These are phyloP conservation scores for Silurus aristotelis DNA, from an alignment of 2,797 vertebrate species.

Conservation along the genomic window DNA sequence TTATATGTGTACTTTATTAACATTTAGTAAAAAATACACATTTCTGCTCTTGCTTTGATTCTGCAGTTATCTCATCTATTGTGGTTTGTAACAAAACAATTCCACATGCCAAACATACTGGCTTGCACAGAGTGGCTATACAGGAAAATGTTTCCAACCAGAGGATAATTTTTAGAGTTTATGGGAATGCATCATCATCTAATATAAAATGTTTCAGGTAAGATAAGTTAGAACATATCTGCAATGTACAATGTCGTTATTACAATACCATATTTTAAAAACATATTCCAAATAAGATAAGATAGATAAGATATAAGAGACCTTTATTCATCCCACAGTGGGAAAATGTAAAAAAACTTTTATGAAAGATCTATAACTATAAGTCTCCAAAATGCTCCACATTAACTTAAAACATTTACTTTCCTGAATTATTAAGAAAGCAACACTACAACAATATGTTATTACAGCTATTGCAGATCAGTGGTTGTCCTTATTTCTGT, in stretches of 20 bases:
- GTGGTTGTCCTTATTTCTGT: neutral
- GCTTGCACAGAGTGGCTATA: slow-evolving; percentile 59
- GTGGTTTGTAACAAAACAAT: slow-evolving; percentile 69
- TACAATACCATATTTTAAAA: neutral
- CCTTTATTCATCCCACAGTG: no score
- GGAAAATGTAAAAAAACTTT: no score
- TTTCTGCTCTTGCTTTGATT: slow-evolving; percentile 1
- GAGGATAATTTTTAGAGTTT: slow-evolving; percentile 66
- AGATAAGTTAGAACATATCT: slow-evolving; percentile 8
- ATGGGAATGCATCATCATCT: slow-evolving; percentile 66
- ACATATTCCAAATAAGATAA: neutral
- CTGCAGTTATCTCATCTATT: slow-evolving; percentile 70
- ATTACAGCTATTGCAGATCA: neutral
- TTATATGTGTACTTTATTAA: neutral
- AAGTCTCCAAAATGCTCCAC: neutral
- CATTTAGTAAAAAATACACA: neutral
- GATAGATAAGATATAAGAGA: no score
- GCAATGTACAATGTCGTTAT: neutral
- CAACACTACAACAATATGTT: neutral
- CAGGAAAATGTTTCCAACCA: slow-evolving; percentile 61
- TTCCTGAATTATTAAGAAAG: neutral
- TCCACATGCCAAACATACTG: slow-evolving; percentile 23
- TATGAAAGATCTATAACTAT: neutral
- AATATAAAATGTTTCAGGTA: slow-evolving; percentile 71
- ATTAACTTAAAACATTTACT: neutral